Conservation (phyloP, 2,888 invertebrate genomes). For the Liopterus haemorrhoidalis region DNA sequence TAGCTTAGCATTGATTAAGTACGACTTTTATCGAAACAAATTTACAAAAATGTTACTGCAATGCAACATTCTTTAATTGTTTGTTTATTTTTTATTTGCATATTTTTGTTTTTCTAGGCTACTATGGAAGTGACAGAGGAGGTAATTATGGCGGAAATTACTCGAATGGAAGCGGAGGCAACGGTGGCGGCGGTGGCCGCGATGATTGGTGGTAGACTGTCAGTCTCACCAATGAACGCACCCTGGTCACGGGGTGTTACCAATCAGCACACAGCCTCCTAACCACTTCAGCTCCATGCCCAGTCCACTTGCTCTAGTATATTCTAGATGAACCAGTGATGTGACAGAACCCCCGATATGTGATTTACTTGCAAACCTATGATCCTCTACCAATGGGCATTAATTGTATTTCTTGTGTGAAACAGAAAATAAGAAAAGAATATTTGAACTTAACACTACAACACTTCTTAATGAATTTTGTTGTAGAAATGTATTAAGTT, state of each 20-base stretch:
- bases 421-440: too few species aligned
- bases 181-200: slow-evolving; percentile 36
- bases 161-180: slow-evolving; percentile 29
- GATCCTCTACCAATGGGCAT: too few species aligned
- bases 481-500: too few species aligned
- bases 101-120: slow-evolving; percentile 22
- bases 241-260: not conserved
- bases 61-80: not conserved
- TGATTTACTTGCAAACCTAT: too few species aligned
- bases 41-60: too few species aligned
- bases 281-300: slow-evolving; percentile 18
- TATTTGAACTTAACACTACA: too few species aligned
- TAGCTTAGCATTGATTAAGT: not conserved
- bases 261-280: too few species aligned
- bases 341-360: not conserved
- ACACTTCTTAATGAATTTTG: too few species aligned
- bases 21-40: not conserved
- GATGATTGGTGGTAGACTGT: slow-evolving; percentile 43
- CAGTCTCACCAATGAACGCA: not conserved
- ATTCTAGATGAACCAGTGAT: not conserved
- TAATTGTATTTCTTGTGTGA: too few species aligned
- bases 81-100: not conserved
- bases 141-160: slow-evolving; percentile 44
- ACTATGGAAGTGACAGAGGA: slow-evolving; percentile 41
- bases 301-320: not conserved